Evolutionary conservation across 2,113 vertebrate genomes (phyloP), one percentile per base, ranked within the genome.

Genomic region (Ursus arctos): DNA sequence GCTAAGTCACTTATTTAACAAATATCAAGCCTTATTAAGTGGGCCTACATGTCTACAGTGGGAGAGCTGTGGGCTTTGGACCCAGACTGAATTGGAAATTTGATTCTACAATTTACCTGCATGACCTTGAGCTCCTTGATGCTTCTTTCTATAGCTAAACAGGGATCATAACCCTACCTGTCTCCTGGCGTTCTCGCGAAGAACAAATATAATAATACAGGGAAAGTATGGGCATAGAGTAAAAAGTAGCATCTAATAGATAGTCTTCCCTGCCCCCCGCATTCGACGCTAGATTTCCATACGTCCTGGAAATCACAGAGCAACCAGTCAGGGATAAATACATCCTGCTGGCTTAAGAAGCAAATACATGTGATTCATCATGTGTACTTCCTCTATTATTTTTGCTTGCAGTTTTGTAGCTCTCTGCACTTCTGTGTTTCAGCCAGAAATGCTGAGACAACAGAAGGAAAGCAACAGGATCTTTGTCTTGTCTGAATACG

Each of bases 381-480:
- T 74, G 40, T 63, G 59, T 36, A 13, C 49, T 55, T 74, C 61
- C 91, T 91, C 92, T 95, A 4, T 91, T 93, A 96, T 96, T 97
- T 93, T 89, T 93, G 43, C n/a, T 10, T 28, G n/a, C 72, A 69
- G 31, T 89, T 95, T 93, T 80, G 71, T 76, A 65, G 51, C 15
- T 86, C 80, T 97, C 53, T 86, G 97, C 84, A 97, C 57, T 61
- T 98, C 71, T 93, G n/a, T 59, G 4, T 91, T 94, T 83, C 49
- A 85, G 47, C 6, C 81, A 86, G 49, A 96, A 95, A 36, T 47
- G 94, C 96, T 96, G 94, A 97, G 72, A 79, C n/a, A 85, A 61
- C 59, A 92, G 36, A 86, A 91, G 61, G 43, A 89, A 86, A 89
- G 33, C 9, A 22, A 65, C 15, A 74, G 40, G 18, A n/a, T 91